Conservation (phyloP, 2,113 vertebrate species). For the Dasyornis broadbenti region DNA sequence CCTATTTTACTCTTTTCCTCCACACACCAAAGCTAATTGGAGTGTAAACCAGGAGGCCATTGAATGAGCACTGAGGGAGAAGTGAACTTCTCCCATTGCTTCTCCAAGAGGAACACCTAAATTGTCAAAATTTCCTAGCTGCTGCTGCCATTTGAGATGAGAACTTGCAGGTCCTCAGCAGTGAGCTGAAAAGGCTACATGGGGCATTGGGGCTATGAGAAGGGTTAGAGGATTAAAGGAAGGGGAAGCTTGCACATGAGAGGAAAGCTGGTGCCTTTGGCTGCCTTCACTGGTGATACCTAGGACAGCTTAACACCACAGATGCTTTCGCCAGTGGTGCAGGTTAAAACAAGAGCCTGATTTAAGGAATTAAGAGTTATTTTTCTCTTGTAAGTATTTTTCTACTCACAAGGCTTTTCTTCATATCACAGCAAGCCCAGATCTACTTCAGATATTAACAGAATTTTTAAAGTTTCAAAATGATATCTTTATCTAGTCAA, state of each 20-base stretch:
- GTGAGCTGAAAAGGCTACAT: background rate
- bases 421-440: background rate
- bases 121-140: background rate
- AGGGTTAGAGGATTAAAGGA: background rate
- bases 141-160: background rate
- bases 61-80: background rate
- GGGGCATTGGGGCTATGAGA: background rate
- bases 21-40: background rate
- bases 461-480: background rate
- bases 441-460: background rate
- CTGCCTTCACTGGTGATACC: background rate
- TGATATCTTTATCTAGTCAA: background rate
- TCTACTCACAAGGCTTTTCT: background rate
- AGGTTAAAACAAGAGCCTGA: background rate
- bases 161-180: background rate
- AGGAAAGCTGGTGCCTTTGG: background rate
- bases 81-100: background rate
- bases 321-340: background rate
- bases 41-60: background rate
- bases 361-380: background rate
- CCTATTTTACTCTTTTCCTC: background rate
- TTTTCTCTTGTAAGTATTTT: background rate
- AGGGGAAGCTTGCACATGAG: background rate
- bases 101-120: background rate
- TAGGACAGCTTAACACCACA: background rate